Base-by-base conservation (phyloP, 2,113 vertebrate species). In the Ranitomeya imitator region DNA sequence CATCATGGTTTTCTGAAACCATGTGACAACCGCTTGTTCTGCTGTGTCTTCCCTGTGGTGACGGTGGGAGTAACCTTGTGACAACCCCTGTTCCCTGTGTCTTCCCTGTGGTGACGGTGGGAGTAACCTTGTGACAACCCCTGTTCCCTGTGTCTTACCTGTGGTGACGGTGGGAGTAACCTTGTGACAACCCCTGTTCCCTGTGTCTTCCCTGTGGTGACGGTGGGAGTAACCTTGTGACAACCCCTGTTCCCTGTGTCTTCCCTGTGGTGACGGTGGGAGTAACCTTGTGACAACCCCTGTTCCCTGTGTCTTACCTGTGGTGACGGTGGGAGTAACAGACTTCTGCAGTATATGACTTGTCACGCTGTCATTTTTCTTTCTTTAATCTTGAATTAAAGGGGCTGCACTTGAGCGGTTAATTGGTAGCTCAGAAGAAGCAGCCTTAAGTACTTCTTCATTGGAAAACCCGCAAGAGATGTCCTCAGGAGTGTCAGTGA, bases 361-460 rank as follows among this genome's bases (percentile, higher is more conserved):
- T 61, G 59, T 81, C 79, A 61, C 59, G 6, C 13, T 81, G 18
- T 81, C 79, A 4, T 83, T 60, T 85, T 61, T 89, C 55, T 77
- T 16, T 89, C 73, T 69, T 77, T 52, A 67, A 59, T 18, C 79
- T 89, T 52, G 31, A 55, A 60, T 74, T 61, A 74, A 71, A 82
- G 79, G 65, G 79, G n/a, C 86, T 80, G 26, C n/a, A 59, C 63
- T 84, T 61, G 60, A 78, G 63, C 69, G 74, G 87, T 89, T 89
- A 89, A 55, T 74, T 85, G 51, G 74, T 45, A 89, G 82, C 79
- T 89, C 87, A 79, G 87, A 89, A 89, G 81, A 89, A 63, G 87
- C 80, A 83, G 74, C 73, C 61, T 57, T 85, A 79, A 85, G 73
- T 74, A 67, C 60, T 60, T 85, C 86, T 73, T 83, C 87, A 45